Evolutionary conservation across 2,113 vertebrate species (phyloP), one percentile per base, ranked within the genome.

Genomic region (Brachyhypopomus occidentalis): DNA sequence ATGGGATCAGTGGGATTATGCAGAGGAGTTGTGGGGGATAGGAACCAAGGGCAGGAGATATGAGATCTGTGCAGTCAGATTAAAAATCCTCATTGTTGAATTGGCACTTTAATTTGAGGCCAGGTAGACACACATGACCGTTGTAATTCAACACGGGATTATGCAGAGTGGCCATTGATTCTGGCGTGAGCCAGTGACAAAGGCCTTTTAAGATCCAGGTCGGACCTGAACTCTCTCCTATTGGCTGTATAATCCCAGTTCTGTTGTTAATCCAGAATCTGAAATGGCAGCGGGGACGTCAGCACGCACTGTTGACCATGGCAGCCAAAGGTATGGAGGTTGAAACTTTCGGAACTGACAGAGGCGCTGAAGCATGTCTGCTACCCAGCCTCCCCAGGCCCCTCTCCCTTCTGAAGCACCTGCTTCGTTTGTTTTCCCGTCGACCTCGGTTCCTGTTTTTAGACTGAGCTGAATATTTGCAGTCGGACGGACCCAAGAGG

Each of bases 241-340:
- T 36, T 58, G 12, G 63, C 67, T 84, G 60, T 38, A 25, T 71
- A 81, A 82, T 12, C 63, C 55, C 5, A 41, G 76, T 78, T 81
- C 72, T 80, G 82, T 82, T 82, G 79, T 69, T 63, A 79, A 27
- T 62, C 74, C 78, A 71, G 60, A 75, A 82, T 34, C 81, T 85
- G 82, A 86, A 83, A 87, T 75, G 70, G 72, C 77, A 82, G 67
- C 38, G 56, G 41, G 38, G n/a, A 16, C 76, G 80, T 88, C 87
- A 84, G 87, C 85, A 87, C 8, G 56, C 82, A 84, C 58, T 8
- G 56, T 66, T 77, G 66, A 77, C 72, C 73, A 45, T 60, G 20
- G 77, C 78, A 62, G 58, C 62, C 55, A 77, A 84, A 79, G 70
- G 73, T 69, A 77, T 64, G 55, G 78, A 80, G 75, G 79, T 84